Conservation (phyloP, 2,113 vertebrate species). For the Neolamprologus variostigma region DNA sequence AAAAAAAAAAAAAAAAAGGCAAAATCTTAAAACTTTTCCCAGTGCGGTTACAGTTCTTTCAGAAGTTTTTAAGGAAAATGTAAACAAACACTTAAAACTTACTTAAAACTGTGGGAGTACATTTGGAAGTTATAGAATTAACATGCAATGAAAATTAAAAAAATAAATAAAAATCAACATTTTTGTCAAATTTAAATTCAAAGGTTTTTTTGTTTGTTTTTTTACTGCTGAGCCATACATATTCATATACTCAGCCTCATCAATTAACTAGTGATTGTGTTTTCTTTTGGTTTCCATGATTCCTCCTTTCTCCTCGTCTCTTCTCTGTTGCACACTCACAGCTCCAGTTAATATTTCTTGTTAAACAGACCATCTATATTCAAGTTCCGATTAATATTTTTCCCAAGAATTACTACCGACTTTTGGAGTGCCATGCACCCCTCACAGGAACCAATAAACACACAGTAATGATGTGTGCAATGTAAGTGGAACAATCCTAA, state of each 20-base stretch:
- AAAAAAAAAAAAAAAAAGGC: no score
- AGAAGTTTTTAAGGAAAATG: not conserved
- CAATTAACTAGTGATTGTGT: not conserved
- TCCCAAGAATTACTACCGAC: not conserved
- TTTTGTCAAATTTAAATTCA: not conserved
- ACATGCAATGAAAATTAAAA: not conserved
- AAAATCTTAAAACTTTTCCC: not conserved
- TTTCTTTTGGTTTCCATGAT: not conserved
- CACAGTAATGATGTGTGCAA: not conserved
- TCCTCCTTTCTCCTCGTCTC: not conserved
- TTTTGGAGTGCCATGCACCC: not conserved
- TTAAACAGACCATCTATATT: not conserved
- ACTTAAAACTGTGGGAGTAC: not conserved
- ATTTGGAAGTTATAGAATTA: not conserved
- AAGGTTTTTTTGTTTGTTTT: accelerated
- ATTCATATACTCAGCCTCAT: not conserved
- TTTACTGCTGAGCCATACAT: not conserved
- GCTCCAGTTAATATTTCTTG: not conserved
- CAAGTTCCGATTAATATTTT: not conserved
- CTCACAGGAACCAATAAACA: not conserved
- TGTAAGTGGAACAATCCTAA: not conserved
- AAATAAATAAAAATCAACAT: not conserved
- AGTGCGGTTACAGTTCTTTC: not conserved
- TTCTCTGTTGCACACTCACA: not conserved
- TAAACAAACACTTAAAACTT: not conserved